These are phyloP conservation scores for Girardinichthys multiradiatus DNA, from an alignment of 2,113 vertebrate genomes.

Conservation along the genomic window DNA sequence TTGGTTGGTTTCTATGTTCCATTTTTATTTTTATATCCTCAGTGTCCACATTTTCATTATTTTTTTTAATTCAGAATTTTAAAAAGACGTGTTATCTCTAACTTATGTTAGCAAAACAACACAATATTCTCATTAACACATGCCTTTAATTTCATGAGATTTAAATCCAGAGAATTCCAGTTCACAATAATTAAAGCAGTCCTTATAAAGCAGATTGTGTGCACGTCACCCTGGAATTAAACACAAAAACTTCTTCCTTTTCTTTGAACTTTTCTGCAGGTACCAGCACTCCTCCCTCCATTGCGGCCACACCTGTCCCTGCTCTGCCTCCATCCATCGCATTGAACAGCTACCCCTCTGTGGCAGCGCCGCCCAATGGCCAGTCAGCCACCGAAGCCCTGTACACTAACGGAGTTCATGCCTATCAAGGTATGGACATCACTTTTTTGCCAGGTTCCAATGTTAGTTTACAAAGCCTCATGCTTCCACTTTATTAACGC, in stretches of 20 bases:
- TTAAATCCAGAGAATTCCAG: background rate
- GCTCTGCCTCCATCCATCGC: conserved; percentile 86
- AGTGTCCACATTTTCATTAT: no score
- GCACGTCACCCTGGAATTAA: background rate
- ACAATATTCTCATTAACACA: no score
- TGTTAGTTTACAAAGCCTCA: no score
- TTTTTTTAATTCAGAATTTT: no score
- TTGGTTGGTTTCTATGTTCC: no score
- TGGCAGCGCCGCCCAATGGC: conserved; percentile 84
- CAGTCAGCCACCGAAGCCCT: conserved; percentile 86
- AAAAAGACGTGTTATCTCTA: no score
- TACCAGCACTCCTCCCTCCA: conserved; percentile 89
- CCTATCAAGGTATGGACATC: conserved; percentile 83
- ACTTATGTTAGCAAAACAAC: no score
- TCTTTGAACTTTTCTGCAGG: conserved; percentile 66
- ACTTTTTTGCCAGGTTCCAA: background rate
- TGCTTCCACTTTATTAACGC: no score
- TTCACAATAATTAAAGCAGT: background rate
- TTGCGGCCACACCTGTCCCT: conserved; percentile 87
- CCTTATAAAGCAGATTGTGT: background rate
- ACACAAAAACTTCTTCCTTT: background rate
- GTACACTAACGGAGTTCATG: conserved; percentile 89
- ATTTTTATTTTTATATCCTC: no score
- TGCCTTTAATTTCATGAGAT: no score
- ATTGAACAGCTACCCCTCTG: conserved; percentile 85